Percentiles rank a stretch among this genome's conserved stretches.
phyloP scores from a whole-genome alignment of 2,888 invertebrate genomes.

The Acanthosepion pharaonis region DNA sequence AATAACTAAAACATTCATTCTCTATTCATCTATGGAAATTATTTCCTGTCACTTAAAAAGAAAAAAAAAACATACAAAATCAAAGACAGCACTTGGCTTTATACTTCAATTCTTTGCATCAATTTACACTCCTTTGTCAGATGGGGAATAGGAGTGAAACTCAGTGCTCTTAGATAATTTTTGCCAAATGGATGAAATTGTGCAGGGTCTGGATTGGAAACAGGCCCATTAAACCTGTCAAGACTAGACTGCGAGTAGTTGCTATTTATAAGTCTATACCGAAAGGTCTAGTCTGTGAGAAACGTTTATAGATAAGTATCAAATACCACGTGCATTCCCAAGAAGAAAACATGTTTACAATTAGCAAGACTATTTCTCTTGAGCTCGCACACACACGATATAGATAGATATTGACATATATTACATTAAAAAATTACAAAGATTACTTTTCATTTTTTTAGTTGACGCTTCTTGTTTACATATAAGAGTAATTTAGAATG shows the following conservation, averaged over 20 bases:
- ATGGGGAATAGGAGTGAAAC: neutral
- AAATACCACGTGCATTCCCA: too few relatives aligned
- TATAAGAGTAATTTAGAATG: too few relatives aligned
- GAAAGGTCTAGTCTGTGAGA: neutral
- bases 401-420: too few relatives aligned
- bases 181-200: conserved; percentile 1
- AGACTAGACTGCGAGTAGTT: neutral
- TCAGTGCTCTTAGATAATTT: neutral
- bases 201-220: neutral
- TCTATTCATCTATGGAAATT: neutral
- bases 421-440: too few relatives aligned
- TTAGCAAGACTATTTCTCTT: too few relatives aligned
- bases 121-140: neutral
- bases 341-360: too few relatives aligned
- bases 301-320: neutral
- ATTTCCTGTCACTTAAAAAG: neutral
- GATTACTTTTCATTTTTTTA: too few relatives aligned
- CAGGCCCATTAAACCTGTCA: neutral
- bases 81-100: neutral
- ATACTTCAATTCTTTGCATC: neutral
- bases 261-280: neutral
- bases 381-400: too few relatives aligned
- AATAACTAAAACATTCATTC: too few relatives aligned
- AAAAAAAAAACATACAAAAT: neutral
- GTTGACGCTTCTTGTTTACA: too few relatives aligned